Evolutionary conservation across 2,113 vertebrate species (phyloP), one percentile per base, ranked within the genome.

Genomic region (Crypturellus undulatus): DNA sequence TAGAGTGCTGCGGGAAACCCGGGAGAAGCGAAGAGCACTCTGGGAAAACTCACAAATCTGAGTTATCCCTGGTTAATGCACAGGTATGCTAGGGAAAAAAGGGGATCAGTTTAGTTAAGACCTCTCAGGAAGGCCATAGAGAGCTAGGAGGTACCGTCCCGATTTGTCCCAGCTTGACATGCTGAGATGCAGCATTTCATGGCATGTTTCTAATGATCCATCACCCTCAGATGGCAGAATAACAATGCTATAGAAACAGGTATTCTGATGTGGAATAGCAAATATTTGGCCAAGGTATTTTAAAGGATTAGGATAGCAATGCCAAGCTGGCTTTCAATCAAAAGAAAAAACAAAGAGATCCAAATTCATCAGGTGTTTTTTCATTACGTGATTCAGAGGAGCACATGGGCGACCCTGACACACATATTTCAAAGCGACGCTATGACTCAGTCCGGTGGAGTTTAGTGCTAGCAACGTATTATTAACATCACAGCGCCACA

Each of bases 361-460:
- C 51, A 2, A 86, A 92, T 96, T 92, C 85, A 92, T 21, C 12
- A 70, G 79, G 76, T 24, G 56, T 75, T 92, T 36, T 17, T 17
- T 95, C 49, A 83, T 12, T 5, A 20, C 10, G 54, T 94, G 78
- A 82, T 25, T 94, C 90, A 90, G 59, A 59, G 67, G 14, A 49
- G 17, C 92, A 87, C 79, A 24, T 85, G 90, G 67, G 84, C 9
- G 68, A 64, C 92, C 42, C 56, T 93, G 85, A 51, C 93, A 77
- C 47, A 67, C 76, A 60, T 75, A 9, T 83, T 59, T 90, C 36
- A 16, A 70, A 96, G 92, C 19, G 90, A 96, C 95, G 96, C 96
- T 42, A 19, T 96, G 96, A 96, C 67, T 96, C 95, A 96, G 0
- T 8, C 7, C 54, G 2, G n/a, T 22, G 85, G 78, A 84, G 20